Evolutionary conservation across 2,797 vertebrate genomes (phyloP).

Genomic region (Manis pentadactyla): DNA sequence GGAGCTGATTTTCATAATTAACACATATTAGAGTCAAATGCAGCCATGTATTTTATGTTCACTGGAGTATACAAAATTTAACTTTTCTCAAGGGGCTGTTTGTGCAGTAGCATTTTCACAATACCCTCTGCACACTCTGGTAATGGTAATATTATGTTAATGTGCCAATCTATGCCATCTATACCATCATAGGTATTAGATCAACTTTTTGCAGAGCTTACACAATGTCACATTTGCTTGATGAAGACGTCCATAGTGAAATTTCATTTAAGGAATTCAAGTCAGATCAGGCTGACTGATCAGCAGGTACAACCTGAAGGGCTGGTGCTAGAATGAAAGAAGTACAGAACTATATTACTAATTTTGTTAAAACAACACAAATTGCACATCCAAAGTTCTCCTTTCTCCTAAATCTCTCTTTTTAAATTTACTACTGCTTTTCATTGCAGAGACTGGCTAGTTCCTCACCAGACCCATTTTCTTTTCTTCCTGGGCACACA

Average conservation of each 20-base stretch:
- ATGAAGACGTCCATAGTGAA: slow-evolving; percentile 28
- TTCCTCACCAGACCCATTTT: neutral
- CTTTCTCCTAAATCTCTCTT: neutral
- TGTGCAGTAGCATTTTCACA: slow-evolving; percentile 63
- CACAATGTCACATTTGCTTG: slow-evolving; percentile 46
- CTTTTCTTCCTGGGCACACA: neutral
- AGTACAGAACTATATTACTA: neutral
- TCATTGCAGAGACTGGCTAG: neutral
- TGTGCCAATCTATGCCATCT: neutral
- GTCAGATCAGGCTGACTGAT: neutral
- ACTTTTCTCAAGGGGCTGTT: slow-evolving; percentile 69
- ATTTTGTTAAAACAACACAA: neutral
- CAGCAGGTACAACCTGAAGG: neutral
- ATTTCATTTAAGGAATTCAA: slow-evolving; percentile 5
- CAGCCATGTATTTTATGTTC: slow-evolving; percentile 78
- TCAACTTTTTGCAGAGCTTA: slow-evolving; percentile 61
- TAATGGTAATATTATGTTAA: slow-evolving; percentile 51
- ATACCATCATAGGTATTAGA: slow-evolving; percentile 24
- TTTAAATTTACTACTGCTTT: neutral
- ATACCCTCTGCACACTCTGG: slow-evolving; percentile 47
- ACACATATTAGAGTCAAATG: slow-evolving; percentile 79
- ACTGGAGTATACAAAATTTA: slow-evolving; percentile 77
- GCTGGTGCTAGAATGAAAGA: neutral
- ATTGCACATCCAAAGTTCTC: neutral
- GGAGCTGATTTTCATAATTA: slow-evolving; percentile 81